Conservation (phyloP, 2,113 vertebrate species). For the Indicator maculatus region DNA sequence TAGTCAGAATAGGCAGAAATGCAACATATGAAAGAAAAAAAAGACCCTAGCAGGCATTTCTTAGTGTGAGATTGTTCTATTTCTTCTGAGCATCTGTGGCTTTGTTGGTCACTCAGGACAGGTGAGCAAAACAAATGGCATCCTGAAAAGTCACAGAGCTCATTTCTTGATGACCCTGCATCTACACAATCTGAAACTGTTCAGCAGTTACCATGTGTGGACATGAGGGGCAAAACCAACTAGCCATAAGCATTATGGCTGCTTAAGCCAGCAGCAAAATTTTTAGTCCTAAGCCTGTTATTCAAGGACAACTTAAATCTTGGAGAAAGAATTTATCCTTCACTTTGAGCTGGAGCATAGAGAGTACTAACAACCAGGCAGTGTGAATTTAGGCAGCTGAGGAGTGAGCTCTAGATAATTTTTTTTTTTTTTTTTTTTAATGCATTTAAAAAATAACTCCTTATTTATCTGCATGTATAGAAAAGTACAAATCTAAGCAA, state of each 20-base stretch:
- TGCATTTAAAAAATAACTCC: constrained; percentile 42
- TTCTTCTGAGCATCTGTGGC: constrained; percentile 39
- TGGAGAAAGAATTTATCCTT: constrained; percentile 40
- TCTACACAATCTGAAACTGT: constrained; percentile 15
- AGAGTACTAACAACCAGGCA: constrained; percentile 52
- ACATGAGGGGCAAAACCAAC: constrained; percentile 52
- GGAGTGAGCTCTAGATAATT: constrained; percentile 42
- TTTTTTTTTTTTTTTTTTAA: neutral
- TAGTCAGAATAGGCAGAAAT: constrained; percentile 13
- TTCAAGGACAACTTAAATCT: constrained; percentile 52
- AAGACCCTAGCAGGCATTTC: neutral
- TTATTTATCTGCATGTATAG: constrained; percentile 40
- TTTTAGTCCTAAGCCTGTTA: constrained; percentile 32
- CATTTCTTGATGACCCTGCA: constrained; percentile 7
- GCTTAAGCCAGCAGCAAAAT: constrained; percentile 57
- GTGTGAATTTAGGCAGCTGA: constrained; percentile 55
- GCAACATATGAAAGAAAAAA: constrained; percentile 2
- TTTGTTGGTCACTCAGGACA: constrained; percentile 1
- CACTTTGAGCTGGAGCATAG: constrained; percentile 31
- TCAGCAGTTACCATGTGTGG: constrained; percentile 30
- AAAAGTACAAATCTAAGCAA: constrained; percentile 38
- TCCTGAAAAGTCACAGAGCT: neutral
- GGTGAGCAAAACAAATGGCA: constrained; percentile 14
- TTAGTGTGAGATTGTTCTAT: neutral
- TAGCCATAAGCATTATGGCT: constrained; percentile 46